phyloP scores from a whole-genome alignment of 2,797 vertebrate species.

The Spondyliosoma cantharus region DNA sequence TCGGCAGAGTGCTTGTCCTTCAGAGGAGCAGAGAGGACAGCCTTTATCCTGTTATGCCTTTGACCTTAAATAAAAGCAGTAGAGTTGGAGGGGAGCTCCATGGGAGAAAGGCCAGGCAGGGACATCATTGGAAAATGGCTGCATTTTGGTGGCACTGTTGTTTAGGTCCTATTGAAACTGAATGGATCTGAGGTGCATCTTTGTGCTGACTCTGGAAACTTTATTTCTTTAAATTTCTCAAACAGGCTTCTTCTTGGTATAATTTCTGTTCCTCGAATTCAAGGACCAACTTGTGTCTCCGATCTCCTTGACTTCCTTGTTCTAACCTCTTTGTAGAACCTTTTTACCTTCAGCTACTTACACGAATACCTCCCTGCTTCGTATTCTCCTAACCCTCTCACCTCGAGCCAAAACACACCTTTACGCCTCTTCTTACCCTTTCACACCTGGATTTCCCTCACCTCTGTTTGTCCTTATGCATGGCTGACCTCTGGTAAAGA shows the following conservation, averaged over 20 bases:
- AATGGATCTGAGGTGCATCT: slow-evolving; percentile 52
- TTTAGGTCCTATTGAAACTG: slow-evolving; percentile 56
- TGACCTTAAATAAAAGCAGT: slow-evolving; percentile 80
- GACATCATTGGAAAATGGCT: slow-evolving; percentile 55
- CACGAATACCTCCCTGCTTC: slow-evolving; percentile 30
- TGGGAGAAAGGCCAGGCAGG: slow-evolving; percentile 59
- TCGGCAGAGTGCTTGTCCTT: slow-evolving; percentile 81
- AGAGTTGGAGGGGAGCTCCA: slow-evolving; percentile 57
- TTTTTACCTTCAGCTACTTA: slow-evolving; percentile 55
- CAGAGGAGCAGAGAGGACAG: slow-evolving; percentile 78
- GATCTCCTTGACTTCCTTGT: slow-evolving; percentile 50
- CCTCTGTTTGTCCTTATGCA: slow-evolving; percentile 66
- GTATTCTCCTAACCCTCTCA: slow-evolving; percentile 57
- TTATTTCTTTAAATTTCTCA: slow-evolving; percentile 49
- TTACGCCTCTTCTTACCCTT: slow-evolving; percentile 48
- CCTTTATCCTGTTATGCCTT: slow-evolving; percentile 84
- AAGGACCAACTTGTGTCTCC: slow-evolving; percentile 29
- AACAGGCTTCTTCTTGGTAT: slow-evolving; percentile 41
- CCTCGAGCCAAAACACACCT: slow-evolving; percentile 60
- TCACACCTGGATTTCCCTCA: slow-evolving; percentile 55
- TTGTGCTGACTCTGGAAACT: slow-evolving; percentile 67
- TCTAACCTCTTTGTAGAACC: slow-evolving; percentile 47
- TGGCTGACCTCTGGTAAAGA: slow-evolving; percentile 49
- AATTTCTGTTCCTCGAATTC: slow-evolving; percentile 53
- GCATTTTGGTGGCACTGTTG: slow-evolving; percentile 33